A percentile compares a stretch with the other conserved stretches of the same genome.
phyloP scores from a whole-genome alignment of 1,140 invertebrate species.

The Ips nitidus region DNA sequence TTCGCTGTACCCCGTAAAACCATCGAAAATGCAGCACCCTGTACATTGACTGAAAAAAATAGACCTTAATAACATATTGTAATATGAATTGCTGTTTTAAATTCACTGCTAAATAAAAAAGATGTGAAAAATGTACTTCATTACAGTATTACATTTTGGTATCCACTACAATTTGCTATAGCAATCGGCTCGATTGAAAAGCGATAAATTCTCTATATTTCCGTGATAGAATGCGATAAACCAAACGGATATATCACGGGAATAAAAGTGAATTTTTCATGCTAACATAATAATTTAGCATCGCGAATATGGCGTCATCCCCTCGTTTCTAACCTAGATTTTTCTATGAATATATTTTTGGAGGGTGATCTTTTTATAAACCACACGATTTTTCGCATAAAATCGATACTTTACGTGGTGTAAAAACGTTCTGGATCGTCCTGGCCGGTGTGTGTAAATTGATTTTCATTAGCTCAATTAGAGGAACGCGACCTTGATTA shows the following conservation, averaged over 20 bases:
- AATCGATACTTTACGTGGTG: too few relatives aligned
- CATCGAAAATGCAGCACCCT: too few relatives aligned
- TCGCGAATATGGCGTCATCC: neutral
- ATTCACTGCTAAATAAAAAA: too few relatives aligned
- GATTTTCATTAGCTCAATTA: constrained; percentile 31
- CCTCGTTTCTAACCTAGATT: neutral
- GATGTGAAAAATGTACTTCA: too few relatives aligned
- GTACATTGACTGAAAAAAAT: too few relatives aligned
- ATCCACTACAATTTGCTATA: neutral
- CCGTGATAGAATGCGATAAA: neutral
- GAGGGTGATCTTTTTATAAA: too few relatives aligned
- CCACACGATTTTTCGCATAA: too few relatives aligned
- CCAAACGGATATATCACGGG: neutral
- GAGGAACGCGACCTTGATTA: constrained; percentile 42
- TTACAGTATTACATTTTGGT: too few relatives aligned
- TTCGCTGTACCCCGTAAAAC: too few relatives aligned
- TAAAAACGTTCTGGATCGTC: too few relatives aligned
- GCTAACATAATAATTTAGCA: constrained; percentile 3
- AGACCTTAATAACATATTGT: too few relatives aligned
- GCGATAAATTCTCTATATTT: neutral
- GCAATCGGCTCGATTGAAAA: neutral
- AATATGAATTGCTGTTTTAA: too few relatives aligned
- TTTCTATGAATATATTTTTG: neutral
- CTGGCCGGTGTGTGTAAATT: neutral
- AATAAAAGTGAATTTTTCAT: neutral